These are phyloP conservation scores for Pogonognathellus flavescens DNA, from an alignment of 1,140 invertebrate genomes.

Conservation along the genomic window DNA sequence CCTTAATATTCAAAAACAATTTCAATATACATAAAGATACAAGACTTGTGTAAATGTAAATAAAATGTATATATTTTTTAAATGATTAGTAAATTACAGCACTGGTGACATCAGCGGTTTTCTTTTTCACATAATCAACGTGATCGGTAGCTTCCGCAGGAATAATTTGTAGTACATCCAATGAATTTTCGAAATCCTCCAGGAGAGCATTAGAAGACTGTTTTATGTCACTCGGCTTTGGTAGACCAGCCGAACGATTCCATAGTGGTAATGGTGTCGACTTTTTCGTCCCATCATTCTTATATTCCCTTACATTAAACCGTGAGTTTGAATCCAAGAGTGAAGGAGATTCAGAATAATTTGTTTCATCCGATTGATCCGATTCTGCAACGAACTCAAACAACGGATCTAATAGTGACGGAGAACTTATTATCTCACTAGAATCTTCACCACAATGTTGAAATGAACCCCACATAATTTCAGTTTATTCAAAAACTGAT, in stretches of 20 bases:
- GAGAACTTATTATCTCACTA: no score
- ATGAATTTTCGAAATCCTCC: not conserved
- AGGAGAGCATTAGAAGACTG: no score
- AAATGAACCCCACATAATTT: no score
- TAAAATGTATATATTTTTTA: no score
- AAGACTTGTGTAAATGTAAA: no score
- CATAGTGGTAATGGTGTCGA: no score
- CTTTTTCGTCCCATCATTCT: no score
- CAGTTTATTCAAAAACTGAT: no score
- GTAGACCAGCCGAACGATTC: not conserved
- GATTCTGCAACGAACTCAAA: no score
- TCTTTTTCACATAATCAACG: constrained; percentile 3
- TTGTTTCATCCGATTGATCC: not conserved
- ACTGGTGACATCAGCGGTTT: not conserved
- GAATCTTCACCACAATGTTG: no score
- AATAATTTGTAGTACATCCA: not conserved
- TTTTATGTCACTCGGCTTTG: not conserved
- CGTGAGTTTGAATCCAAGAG: not conserved
- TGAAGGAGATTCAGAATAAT: not conserved
- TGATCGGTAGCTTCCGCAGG: not conserved
- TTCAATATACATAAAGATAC: not conserved
- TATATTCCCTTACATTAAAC: not conserved
- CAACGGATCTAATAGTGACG: no score
- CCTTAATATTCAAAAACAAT: not conserved
- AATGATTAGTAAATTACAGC: not conserved